Percentiles rank a stretch among this genome's conserved stretches.
These are phyloP conservation scores for Parnassius orleans DNA, from an alignment of 2,888 invertebrate genomes.

Conservation along the genomic window DNA sequence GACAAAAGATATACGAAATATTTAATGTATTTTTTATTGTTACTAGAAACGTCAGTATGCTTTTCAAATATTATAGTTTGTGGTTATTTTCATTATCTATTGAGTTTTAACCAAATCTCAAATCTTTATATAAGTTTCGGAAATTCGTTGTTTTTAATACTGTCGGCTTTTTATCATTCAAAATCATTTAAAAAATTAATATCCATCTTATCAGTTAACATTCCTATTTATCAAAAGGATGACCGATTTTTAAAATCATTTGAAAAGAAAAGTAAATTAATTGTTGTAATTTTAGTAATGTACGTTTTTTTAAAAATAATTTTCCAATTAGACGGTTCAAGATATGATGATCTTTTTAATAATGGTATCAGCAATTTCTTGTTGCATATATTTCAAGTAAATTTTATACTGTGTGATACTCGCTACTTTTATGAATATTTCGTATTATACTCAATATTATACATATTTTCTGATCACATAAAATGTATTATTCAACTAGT, in stretches of 20 bases:
- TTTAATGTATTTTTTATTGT: neutral
- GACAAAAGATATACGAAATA: neutral
- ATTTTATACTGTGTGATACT: neutral
- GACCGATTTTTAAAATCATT: constrained; percentile 3
- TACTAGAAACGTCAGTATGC: neutral
- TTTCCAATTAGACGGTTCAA: neutral
- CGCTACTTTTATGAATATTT: constrained; percentile 15
- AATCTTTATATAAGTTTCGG: neutral
- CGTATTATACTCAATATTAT: constrained; percentile 1
- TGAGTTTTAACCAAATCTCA: neutral
- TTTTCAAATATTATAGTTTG: constrained; percentile 4
- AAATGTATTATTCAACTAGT: constrained; percentile 8
- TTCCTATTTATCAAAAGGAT: constrained; percentile 5
- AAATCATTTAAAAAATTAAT: constrained; percentile 6
- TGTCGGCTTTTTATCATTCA: constrained; percentile 10
- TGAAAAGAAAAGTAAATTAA: neutral
- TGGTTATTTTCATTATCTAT: neutral
- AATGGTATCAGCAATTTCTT: neutral
- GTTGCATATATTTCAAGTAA: neutral
- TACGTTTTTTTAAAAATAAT: neutral
- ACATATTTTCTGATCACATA: constrained; percentile 13
- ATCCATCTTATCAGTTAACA: neutral
- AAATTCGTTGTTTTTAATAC: constrained; percentile 6
- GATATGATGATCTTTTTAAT: neutral
- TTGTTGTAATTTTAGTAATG: neutral